A percentile compares a stretch with the other conserved stretches of the same genome.
phyloP scores from a whole-genome alignment of 2,888 invertebrate genomes.

The Drosophila subquinaria region DNA sequence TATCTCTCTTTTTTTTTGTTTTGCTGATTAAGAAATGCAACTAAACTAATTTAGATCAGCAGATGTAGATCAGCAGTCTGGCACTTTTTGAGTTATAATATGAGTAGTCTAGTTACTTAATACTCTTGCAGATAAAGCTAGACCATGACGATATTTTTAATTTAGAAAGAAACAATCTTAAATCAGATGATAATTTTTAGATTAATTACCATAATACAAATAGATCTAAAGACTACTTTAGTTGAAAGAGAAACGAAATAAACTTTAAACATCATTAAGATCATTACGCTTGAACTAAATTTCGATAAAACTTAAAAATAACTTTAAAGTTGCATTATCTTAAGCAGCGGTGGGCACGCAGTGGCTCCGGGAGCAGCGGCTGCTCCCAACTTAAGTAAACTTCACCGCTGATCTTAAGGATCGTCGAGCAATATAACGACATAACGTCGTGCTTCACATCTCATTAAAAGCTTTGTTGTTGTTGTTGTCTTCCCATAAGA shows the following conservation, averaged over 20 bases:
- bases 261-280: too few species aligned
- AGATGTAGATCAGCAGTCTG: background rate
- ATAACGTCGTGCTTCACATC: background rate
- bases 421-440: background rate
- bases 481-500: conserved; percentile 8
- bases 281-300: too few species aligned
- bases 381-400: too few species aligned
- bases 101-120: background rate
- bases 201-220: too few species aligned
- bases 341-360: too few species aligned
- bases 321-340: background rate
- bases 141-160: too few species aligned
- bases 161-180: too few species aligned
- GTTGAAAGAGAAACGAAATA: background rate
- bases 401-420: background rate
- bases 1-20: conserved; percentile 5
- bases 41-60: background rate
- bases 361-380: too few species aligned
- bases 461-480: background rate
- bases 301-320: too few species aligned
- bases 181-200: too few species aligned
- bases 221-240: background rate
- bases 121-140: background rate
- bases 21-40: conserved; percentile 1
- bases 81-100: background rate